phyloP scores from a whole-genome alignment of 1,140 invertebrate genomes.

The Chionoecetes opilio region DNA sequence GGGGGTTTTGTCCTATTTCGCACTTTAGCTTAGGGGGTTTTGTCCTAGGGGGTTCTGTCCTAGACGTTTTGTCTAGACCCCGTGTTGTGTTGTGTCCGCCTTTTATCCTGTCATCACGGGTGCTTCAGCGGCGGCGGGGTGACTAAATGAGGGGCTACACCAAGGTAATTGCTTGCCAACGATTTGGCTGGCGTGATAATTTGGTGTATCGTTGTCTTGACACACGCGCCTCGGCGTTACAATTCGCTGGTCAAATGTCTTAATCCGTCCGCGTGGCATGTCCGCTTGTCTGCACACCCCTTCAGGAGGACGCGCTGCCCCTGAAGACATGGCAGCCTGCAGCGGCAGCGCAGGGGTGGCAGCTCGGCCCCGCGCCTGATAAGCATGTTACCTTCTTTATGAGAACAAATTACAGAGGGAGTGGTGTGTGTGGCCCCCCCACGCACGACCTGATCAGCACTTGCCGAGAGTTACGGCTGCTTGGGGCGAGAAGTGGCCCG shows the following conservation, averaged over 20 bases:
- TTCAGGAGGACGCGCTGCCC: not conserved
- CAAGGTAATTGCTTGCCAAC: not conserved
- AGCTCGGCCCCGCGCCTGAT: not conserved
- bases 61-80: too few relatives aligned
- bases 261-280: not conserved
- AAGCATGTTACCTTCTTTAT: slow-evolving; percentile 10
- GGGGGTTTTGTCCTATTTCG: too few relatives aligned
- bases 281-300: not conserved
- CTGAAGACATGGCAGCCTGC: not conserved
- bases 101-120: not conserved
- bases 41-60: too few relatives aligned
- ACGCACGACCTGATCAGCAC: not conserved
- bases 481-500: not conserved
- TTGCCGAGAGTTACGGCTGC: not conserved
- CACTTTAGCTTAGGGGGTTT: too few relatives aligned
- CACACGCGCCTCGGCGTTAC: not conserved
- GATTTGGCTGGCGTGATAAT: not conserved
- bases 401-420: not conserved
- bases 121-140: not conserved
- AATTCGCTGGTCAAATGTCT: not conserved
- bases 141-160: not conserved
- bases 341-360: not conserved
- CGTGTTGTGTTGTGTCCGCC: too few relatives aligned
- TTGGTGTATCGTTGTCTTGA: not conserved
- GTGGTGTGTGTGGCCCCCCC: not conserved